These are phyloP conservation scores for Apantesis nais DNA, from an alignment of 2,888 invertebrate genomes.

Conservation along the genomic window DNA sequence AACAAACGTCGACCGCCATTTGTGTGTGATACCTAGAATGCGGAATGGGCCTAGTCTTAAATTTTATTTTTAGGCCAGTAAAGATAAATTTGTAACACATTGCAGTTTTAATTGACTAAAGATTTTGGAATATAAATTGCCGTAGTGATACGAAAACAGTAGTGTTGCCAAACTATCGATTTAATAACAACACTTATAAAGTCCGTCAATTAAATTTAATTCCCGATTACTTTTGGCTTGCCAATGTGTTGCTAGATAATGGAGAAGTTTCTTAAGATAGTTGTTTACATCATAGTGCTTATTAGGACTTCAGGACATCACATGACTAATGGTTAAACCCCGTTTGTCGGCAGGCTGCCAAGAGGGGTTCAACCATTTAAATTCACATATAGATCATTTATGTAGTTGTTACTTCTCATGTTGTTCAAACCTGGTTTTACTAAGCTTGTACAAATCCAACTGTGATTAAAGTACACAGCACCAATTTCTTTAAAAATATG, in stretches of 20 bases:
- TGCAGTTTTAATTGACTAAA: too few relatives aligned
- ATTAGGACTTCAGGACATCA: neutral
- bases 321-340: neutral
- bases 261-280: neutral
- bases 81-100: too few relatives aligned
- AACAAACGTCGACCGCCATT: too few relatives aligned
- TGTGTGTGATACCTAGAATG: too few relatives aligned
- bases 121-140: too few relatives aligned
- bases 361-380: neutral
- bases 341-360: neutral
- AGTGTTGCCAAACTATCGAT: neutral
- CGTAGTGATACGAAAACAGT: too few relatives aligned
- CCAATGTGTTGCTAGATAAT: too few relatives aligned
- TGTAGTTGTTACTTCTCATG: constrained; percentile 51
- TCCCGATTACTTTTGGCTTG: neutral
- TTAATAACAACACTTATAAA: neutral
- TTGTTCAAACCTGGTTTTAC: constrained; percentile 45
- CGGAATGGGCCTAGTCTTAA: too few relatives aligned
- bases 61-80: too few relatives aligned
- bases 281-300: neutral
- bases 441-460: constrained; percentile 53
- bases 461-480: constrained; percentile 52
- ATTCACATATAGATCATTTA: constrained; percentile 11
- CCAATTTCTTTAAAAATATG: constrained; percentile 50
- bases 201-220: neutral